phyloP scores from a whole-genome alignment of 2,113 vertebrate species.

The Drymodes brunneopygia region DNA sequence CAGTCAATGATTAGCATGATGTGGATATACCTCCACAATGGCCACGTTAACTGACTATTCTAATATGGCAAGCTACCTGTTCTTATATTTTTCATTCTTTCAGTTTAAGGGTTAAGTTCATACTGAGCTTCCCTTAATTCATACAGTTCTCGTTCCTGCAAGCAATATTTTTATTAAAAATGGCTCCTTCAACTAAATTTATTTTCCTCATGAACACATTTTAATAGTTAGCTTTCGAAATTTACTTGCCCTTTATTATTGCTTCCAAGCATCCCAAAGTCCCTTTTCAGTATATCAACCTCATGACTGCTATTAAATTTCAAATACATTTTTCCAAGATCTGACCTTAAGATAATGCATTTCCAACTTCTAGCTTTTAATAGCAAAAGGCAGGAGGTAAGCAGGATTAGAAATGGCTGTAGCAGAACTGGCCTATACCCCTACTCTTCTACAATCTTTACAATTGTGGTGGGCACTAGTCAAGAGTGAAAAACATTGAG shows the following conservation, averaged over 20 bases:
- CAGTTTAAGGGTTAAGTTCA: not conserved
- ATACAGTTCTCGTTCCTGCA: not conserved
- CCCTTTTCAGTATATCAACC: not conserved
- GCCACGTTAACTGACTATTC: not conserved
- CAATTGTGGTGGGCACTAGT: not conserved
- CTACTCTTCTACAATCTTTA: not conserved
- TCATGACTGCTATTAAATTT: not conserved
- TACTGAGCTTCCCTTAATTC: not conserved
- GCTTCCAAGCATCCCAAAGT: not conserved
- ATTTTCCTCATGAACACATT: not conserved
- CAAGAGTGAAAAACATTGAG: not conserved
- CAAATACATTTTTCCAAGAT: not conserved
- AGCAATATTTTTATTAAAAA: not conserved
- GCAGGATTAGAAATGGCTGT: not conserved
- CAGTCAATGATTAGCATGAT: not conserved
- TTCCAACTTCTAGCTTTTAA: not conserved
- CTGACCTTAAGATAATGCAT: not conserved
- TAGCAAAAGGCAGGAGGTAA: not conserved
- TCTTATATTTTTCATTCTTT: not conserved
- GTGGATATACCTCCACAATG: not conserved
- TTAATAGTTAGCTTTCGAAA: not conserved
- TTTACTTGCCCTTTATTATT: not conserved
- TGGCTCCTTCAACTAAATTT: not conserved
- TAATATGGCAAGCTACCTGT: not conserved
- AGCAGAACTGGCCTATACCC: not conserved